Base-by-base conservation (phyloP, 2,888 invertebrate species). In the Cecidostiba fungosa region DNA sequence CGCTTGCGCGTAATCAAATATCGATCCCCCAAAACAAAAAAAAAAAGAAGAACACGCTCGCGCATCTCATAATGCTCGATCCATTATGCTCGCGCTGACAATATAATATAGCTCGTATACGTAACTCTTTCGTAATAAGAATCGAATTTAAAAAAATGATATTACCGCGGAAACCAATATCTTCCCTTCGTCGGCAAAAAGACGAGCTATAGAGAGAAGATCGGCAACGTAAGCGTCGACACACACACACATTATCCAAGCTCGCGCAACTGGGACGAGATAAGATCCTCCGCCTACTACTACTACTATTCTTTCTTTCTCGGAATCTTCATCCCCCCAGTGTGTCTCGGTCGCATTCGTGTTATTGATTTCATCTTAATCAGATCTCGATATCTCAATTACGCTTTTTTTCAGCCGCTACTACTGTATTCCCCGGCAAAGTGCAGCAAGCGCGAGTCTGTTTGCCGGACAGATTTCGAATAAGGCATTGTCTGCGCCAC, bases 381-480 rank as follows among this genome's bases (percentile, higher is more conserved):
- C 92, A 93, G 91, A 93, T 92, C 92, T 92, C 92, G 91, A 93
- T 92, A 92, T 92, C 92, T 92, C 93, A 93, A 93, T 93, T 93
- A 93, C 90, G 91, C 50, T 91, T 92, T 91, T 92, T 90, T 91
- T 91, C 62, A 59, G 19, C 36, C 36, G 50, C 66, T 29, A 14
- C 36, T 73, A 43, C n/a, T 77, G 26, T 16, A 16, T 54, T 43
- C 47, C 29, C 90, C 29, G 3, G 19, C 72, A 8, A n/a, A 59
- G n/a, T 59, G 54, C 54, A n/a, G 54, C 54, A n/a, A 16, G 69
- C 88, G 88, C 89, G 90, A 90, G 32, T 91, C 91, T 93, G 93
- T 93, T 93, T 93, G 93, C 92, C 87, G 89, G 90, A 91, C 91
- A 92, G 93, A 93, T 93, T 93, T 92, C 91, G 92, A 92, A 93